These are phyloP conservation scores for Morone saxatilis DNA, from an alignment of 2,113 vertebrate genomes.

Conservation along the genomic window DNA sequence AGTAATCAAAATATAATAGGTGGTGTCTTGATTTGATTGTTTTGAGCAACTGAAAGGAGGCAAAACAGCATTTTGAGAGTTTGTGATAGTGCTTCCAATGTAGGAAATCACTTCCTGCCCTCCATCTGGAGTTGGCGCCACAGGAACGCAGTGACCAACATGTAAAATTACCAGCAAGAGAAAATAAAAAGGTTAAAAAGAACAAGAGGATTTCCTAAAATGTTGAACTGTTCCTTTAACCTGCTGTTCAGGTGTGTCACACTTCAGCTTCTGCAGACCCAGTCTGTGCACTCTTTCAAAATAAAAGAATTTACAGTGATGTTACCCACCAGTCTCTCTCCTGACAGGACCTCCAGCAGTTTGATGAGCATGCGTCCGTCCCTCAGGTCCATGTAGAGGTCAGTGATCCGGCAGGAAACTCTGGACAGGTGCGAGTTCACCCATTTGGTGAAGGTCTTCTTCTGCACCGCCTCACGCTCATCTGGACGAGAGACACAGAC, in stretches of 20 bases:
- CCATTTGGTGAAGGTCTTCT: slow-evolving; percentile 98
- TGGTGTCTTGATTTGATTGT: too few species aligned
- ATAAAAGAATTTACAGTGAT: neutral
- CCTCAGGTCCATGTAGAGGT: slow-evolving; percentile 95
- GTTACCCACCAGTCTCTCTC: slow-evolving; percentile 82
- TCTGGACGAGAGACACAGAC: slow-evolving; percentile 76
- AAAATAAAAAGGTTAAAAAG: too few species aligned
- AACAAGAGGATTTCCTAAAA: neutral
- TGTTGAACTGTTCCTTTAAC: neutral
- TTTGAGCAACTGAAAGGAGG: too few species aligned
- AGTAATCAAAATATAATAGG: too few species aligned
- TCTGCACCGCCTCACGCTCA: slow-evolving; percentile 96
- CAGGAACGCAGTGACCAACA: too few species aligned
- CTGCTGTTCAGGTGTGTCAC: neutral
- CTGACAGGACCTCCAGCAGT: slow-evolving; percentile 80
- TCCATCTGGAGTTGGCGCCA: too few species aligned
- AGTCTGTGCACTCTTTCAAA: slow-evolving; percentile 10
- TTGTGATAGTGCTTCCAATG: too few species aligned
- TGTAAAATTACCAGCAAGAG: too few species aligned
- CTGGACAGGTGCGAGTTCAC: slow-evolving; percentile 96
- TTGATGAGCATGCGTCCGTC: slow-evolving; percentile 98
- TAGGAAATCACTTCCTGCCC: too few species aligned
- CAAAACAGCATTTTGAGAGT: too few species aligned
- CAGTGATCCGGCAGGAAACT: slow-evolving; percentile 94
- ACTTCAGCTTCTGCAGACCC: neutral